A percentile compares a stretch with the other conserved stretches of the same genome.
phyloP scores from a whole-genome alignment of 92 coral and sea anemone species.

The Umimayanthus chanpuru region DNA sequence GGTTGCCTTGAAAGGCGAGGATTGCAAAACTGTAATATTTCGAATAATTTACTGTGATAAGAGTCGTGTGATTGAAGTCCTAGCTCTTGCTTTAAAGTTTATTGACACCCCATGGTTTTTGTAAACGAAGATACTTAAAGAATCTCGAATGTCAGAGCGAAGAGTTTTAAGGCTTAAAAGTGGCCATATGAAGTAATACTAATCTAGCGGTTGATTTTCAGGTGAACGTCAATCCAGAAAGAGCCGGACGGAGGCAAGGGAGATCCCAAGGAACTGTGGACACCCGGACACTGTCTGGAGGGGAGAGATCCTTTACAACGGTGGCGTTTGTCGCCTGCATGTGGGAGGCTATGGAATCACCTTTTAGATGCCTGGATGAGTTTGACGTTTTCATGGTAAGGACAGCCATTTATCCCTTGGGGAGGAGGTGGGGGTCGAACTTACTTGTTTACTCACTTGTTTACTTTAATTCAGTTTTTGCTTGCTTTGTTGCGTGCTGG shows the following conservation, averaged over 20 bases:
- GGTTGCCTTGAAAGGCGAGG: too few species aligned
- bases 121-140: background rate
- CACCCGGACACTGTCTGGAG: constrained; percentile 50
- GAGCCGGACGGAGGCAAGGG: constrained; percentile 1
- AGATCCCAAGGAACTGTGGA: constrained; percentile 19
- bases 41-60: too few species aligned
- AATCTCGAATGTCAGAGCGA: background rate
- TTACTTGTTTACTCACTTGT: too few species aligned
- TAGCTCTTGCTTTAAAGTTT: too few species aligned
- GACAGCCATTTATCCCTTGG: too few species aligned
- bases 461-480: too few species aligned
- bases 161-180: background rate
- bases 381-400: constrained; percentile 64
- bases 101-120: too few species aligned
- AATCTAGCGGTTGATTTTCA: background rate
- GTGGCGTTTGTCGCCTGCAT: constrained; percentile 46
- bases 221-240: constrained; percentile 52
- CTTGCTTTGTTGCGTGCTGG: too few species aligned
- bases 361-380: constrained; percentile 62
- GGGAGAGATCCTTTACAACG: constrained; percentile 56
- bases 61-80: too few species aligned
- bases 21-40: too few species aligned
- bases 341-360: constrained; percentile 67
- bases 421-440: too few species aligned
- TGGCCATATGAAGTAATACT: background rate